Conservation (phyloP, 1,140 invertebrate species). For the Nasonia vitripennis region DNA sequence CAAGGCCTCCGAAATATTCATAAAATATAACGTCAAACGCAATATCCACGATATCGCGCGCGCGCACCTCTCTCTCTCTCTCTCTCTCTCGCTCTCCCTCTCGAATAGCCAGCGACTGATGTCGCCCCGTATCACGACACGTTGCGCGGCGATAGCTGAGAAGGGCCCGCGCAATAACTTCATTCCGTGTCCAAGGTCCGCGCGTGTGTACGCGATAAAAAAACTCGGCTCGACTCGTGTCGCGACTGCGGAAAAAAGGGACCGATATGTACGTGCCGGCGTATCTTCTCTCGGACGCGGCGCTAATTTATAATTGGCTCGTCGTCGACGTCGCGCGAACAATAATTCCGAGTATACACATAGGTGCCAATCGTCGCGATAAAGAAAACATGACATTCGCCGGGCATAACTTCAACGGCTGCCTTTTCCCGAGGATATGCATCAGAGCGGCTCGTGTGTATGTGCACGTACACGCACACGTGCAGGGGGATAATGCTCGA, state of each 20-base stretch:
- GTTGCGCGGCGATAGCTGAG: slow-evolving; percentile 6
- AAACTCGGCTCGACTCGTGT: background rate
- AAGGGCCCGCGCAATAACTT: slow-evolving; percentile 15
- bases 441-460: background rate
- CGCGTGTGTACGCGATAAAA: background rate
- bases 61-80: background rate
- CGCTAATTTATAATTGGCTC: slow-evolving; percentile 16
- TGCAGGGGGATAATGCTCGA: background rate
- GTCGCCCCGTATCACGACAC: slow-evolving; percentile 20
- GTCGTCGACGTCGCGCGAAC: background rate
- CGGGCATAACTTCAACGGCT: background rate
- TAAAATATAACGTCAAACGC: background rate
- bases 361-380: background rate
- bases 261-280: background rate
- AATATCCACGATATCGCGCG: background rate
- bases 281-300: background rate
- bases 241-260: background rate
- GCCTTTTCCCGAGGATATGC: background rate
- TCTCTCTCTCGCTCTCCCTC: background rate
- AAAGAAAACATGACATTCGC: slow-evolving; percentile 18
- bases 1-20: slow-evolving; percentile 9
- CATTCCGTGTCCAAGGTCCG: background rate
- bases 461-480: background rate
- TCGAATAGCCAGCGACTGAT: slow-evolving; percentile 22
- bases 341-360: background rate